phyloP scores from a whole-genome alignment of 2,888 invertebrate species.

The Acrocyrtus sp. region DNA sequence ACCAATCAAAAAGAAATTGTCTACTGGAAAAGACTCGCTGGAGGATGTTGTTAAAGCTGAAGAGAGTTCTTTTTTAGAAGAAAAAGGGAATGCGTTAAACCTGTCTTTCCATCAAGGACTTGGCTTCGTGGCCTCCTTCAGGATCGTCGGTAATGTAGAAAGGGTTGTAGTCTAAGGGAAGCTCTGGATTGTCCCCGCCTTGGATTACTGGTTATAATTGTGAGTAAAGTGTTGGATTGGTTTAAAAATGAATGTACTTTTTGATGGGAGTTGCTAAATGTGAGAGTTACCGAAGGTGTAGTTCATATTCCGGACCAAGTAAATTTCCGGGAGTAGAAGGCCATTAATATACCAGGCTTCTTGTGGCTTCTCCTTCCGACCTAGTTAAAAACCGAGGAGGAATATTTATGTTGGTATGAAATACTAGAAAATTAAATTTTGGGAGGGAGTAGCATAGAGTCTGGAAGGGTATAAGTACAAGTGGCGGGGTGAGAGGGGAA shows the following conservation, averaged over 20 bases:
- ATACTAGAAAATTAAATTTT: neutral
- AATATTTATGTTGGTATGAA: neutral
- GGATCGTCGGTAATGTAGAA: conserved; percentile 91
- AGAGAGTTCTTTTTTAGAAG: no score
- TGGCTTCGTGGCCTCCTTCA: conserved; percentile 73
- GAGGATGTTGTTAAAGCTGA: no score
- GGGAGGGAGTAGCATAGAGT: neutral
- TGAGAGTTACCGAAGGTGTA: conserved; percentile 55
- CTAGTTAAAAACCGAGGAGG: conserved; percentile 18
- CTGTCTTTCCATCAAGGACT: conserved; percentile 47
- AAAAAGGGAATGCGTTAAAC: conserved; percentile 11
- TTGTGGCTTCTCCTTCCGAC: conserved; percentile 43
- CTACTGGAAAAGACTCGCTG: no score
- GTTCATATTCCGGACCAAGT: conserved; percentile 72
- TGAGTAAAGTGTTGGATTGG: neutral
- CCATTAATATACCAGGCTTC: conserved; percentile 91
- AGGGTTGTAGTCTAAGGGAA: conserved; percentile 88
- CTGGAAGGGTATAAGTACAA: no score
- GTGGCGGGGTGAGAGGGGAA: no score
- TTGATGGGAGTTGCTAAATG: neutral
- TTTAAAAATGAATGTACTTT: conserved; percentile 1
- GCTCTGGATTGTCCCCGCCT: conserved; percentile 82
- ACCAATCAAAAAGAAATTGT: no score
- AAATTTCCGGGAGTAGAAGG: conserved; percentile 86
- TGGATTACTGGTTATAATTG: conserved; percentile 73